Conservation (phyloP, 1,140 invertebrate genomes). For the Hyposmocoma kahamanoa region DNA sequence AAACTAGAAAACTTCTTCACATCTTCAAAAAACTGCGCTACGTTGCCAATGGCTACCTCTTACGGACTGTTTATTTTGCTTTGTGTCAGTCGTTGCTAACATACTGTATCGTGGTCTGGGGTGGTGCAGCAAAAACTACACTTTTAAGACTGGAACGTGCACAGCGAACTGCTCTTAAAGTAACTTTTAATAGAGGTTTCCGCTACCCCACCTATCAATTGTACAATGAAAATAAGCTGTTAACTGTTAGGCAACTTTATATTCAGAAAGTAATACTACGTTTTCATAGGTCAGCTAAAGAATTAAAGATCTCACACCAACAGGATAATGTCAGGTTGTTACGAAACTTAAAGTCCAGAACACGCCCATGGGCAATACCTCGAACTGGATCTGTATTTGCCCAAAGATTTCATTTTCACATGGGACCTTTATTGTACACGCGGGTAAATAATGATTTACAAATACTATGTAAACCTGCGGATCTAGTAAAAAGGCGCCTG, state of each 20-base stretch:
- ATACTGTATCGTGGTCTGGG: not conserved
- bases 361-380: no score
- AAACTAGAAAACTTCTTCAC: not conserved
- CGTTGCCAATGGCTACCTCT: not conserved
- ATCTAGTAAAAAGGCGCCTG: no score
- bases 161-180: constrained; percentile 4
- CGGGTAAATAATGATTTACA: no score
- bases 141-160: not conserved
- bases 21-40: not conserved
- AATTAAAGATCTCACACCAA: no score
- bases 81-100: not conserved
- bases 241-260: not conserved
- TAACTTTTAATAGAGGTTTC: not conserved
- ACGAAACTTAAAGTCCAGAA: no score
- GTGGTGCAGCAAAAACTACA: not conserved
- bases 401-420: no score
- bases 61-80: not conserved
- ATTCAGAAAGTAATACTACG: not conserved
- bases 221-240: not conserved
- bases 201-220: not conserved
- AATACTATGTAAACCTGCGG: no score
- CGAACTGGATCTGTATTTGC: no score
- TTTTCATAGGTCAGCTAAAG: no score
- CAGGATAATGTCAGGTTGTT: no score
- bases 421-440: no score